Base-by-base conservation (phyloP, 2,113 vertebrate genomes). In the Tetraodon nigroviridis region DNA sequence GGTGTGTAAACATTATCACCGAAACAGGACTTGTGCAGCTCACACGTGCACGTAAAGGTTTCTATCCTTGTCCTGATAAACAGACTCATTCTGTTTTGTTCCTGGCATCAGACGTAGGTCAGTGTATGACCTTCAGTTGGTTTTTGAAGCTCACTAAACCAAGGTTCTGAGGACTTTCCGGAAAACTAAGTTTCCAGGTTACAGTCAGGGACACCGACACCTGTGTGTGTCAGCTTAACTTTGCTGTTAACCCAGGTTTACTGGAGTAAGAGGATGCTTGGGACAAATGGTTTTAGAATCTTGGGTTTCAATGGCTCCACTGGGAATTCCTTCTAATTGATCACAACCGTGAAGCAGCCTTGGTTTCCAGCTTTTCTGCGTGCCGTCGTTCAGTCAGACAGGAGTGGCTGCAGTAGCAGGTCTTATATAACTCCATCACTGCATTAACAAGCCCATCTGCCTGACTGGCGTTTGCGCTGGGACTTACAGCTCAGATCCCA, bases 361-460 rank as follows among this genome's bases (percentile, higher is more conserved):
- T 27, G 24, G 7, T 3, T 27, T 27, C 24, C 24, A 17, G 6
- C n/a, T 55, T 69, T 65, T 42, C 55, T 64, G 64, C 50, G 55
- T 80, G 24, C 78, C 76, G 83, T 81, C 45, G 79, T 44, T 62
- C 18, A 82, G 75, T 78, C 73, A 65, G 78, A 73, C 65, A 80
- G 67, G 57, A 76, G 68, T 10, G 59, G 61, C 72, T 67, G 77
- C 75, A 55, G 60, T 75, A 71, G 77, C 83, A 64, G 62, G 56
- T 83, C 86, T 87, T 86, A 82, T 76, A 78, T 85, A 87, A 87
- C 78, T 17, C 72, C 80, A 83, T 81, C 80, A 68, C 83, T 84
- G 83, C 83, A 84, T 86, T 87, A 87, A 81, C 70, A 40, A 81
- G 76, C 76, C 85, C 85, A 84, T 85, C 85, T 86, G 85, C 81